Base-by-base conservation (phyloP, 2,113 vertebrate species). In the Apus apus region DNA sequence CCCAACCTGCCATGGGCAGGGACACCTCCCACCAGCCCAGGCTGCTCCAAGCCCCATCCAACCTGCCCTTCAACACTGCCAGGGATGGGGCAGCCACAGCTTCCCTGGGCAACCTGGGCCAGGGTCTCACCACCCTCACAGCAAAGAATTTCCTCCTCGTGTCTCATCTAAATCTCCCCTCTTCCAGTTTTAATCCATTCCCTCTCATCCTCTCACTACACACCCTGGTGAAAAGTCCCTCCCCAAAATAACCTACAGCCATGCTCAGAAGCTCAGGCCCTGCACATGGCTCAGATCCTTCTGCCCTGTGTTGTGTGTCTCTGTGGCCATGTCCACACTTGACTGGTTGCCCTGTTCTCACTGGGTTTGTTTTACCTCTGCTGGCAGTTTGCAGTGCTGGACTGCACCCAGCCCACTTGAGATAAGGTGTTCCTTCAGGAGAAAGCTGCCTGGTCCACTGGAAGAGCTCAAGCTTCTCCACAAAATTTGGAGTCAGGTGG, bases 301-400 rank as follows among this genome's bases (percentile, higher is more conserved):
- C 53, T 0, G 0, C 32, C 30, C 34, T 43, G 15, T 67, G 76
- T 18, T 1, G 1, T 19, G 46, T 80, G 13, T 14, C 26, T 53
- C 75, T 34, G 21, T 1, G 6, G 64, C 79, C 64, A 79, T 5
- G 3, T 57, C n/a, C 46, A 58, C 36, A 2, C 25, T 32, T 73
- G 87, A 72, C 76, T 40, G 46, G 36, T 56, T 70, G 64, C 51
- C 67, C 13, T 70, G 79, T 11, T 65, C 75, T 90, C 40, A 2
- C 40, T 36, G 64, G 46, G 27, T 36, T 50, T 70, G 17, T 27
- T 86, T 66, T 77, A 38, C 29, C 71, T 50, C 13, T 48, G n/a
- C 38, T 70, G 75, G 57, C 38, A n/a, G 34, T 67, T 90, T n/a
- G 11, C 74, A 60, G 48, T 34, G 53, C 45, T 79, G 48, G 30